Conservation (phyloP, 2,113 vertebrate species). For the Ursus arctos region DNA sequence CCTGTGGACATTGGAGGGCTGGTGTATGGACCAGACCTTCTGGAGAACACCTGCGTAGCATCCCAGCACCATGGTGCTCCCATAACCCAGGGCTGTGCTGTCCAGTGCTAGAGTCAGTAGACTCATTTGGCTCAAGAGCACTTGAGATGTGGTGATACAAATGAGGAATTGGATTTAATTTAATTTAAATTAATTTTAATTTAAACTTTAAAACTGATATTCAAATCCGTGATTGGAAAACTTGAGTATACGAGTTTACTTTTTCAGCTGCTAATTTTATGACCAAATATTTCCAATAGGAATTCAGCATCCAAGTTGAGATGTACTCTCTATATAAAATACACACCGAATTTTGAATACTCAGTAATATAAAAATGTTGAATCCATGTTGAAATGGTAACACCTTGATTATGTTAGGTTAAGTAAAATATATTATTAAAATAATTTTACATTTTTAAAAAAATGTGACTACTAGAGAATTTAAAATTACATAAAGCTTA, state of each 20-base stretch:
- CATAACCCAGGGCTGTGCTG: neutral
- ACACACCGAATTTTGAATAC: neutral
- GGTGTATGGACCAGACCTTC: neutral
- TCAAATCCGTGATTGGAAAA: neutral
- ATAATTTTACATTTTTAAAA: neutral
- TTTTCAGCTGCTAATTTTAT: neutral
- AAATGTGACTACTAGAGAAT: neutral
- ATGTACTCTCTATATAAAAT: neutral
- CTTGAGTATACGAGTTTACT: neutral
- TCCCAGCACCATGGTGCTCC: too few relatives aligned
- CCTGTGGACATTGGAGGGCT: neutral
- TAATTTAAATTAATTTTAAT: neutral
- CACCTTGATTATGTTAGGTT: neutral
- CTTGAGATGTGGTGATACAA: neutral
- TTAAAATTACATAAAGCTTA: neutral
- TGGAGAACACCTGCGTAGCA: neutral
- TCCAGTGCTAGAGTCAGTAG: neutral
- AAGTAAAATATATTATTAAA: neutral
- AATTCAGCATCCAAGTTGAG: neutral
- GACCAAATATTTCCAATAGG: neutral
- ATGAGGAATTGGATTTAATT: neutral
- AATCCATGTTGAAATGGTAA: neutral
- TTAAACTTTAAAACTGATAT: neutral
- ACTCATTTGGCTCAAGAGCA: neutral
- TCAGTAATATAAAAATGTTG: neutral